Conservation (phyloP, 2,113 vertebrate species). For the Mobula birostris region DNA sequence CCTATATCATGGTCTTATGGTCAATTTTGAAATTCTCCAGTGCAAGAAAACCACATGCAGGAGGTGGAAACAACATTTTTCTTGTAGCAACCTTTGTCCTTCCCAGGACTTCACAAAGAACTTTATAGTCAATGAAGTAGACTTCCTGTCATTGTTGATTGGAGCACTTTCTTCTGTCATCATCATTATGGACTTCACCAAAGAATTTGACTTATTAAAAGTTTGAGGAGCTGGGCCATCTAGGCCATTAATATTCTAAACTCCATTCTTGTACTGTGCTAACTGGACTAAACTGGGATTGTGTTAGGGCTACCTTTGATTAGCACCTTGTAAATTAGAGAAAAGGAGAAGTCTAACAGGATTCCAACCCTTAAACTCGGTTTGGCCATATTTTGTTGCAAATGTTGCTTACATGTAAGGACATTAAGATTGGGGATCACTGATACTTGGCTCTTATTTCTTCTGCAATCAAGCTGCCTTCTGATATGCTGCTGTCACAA, state of each 20-base stretch:
- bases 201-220: not conserved
- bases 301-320: not conserved
- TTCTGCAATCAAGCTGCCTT: not conserved
- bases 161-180: not conserved
- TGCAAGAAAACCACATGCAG: not conserved
- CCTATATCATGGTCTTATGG: too few relatives aligned
- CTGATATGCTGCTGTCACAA: not conserved
- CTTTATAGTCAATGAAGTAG: too few relatives aligned
- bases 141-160: too few relatives aligned
- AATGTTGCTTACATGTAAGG: not conserved
- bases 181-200: not conserved
- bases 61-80: not conserved
- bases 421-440: not conserved
- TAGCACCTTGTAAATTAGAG: not conserved
- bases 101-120: too few relatives aligned
- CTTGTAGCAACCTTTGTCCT: too few relatives aligned
- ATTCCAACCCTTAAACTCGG: not conserved
- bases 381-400: not conserved
- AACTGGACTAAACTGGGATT: not conserved
- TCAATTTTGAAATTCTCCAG: not conserved
- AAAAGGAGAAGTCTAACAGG: not conserved
- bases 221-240: not conserved
- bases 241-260: not conserved
- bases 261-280: not conserved
- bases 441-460: too few relatives aligned